Evolutionary conservation across 2,888 invertebrate genomes (phyloP), one percentile per base, ranked within the genome.

Genomic region (Busseola fusca): DNA sequence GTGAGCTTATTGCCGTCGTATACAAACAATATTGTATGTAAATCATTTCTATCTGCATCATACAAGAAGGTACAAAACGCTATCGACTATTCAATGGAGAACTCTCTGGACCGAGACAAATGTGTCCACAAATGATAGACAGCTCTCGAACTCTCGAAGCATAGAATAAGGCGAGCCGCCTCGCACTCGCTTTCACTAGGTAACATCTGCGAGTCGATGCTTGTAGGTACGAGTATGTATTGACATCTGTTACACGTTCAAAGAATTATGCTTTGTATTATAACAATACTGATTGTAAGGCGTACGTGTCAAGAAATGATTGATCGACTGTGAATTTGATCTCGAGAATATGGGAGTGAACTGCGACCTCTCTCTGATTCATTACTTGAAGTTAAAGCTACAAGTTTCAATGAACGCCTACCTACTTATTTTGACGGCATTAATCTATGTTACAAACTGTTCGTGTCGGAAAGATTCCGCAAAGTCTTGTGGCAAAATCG

Each of bases 121-220:
- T 27, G 21, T 27, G 12, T 56, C 25, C 25, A 42, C 21, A 25
- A 64, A 45, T 9, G 12, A 48, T 25, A 45, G 4, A 7, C 30
- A n/a, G 48, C 21, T 60, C 40, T 74, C 60, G 25, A 67, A 60
- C 30, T 42, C 30, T 54, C 18, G 21, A 67, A 42, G 25, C 21
- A 10, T 4, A 9, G 4, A 30, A 25, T 7, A 42, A 30, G 14
- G 50, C 42, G 60, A 34, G n/a, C n/a, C 52, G 45, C 16, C 21
- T 50, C 48, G 14, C 27, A 45, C 27, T 42, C 48, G 72, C 73
- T 76, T 76, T 78, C 76, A 72, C 78, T 67, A n/a, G n/a, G n/a
- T n/a, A 4, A 78, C 66, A 72, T 72, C 65, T 66, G 57, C n/a
- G 57, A 30, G 25, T 25, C 18, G 34, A 16, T 9, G n/a, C 18